Conservation (phyloP, 92 coral and sea anemone genomes). For the Paragorgia papillata region DNA sequence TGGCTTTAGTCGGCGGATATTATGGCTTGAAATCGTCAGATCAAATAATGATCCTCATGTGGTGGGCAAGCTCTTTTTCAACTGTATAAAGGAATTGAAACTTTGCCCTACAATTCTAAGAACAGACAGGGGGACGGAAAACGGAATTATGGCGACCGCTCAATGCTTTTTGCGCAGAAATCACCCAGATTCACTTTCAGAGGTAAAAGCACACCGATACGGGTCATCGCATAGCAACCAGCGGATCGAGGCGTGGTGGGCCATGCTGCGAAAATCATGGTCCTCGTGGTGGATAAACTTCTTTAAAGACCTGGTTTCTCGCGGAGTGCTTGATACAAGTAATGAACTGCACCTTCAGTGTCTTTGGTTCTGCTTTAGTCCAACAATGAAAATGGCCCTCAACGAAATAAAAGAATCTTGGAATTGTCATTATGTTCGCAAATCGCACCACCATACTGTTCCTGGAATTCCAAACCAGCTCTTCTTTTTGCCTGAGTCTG, state of each 20-base stretch:
- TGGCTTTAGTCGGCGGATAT: neutral
- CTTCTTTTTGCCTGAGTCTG: constrained; percentile 40
- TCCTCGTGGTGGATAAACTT: constrained; percentile 33
- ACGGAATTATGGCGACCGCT: neutral
- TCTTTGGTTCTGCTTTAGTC: constrained; percentile 39
- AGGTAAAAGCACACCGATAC: neutral
- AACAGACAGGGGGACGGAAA: constrained; percentile 29
- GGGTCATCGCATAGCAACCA: constrained; percentile 47
- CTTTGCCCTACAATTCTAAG: neutral
- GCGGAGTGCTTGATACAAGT: neutral
- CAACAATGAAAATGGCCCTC: constrained; percentile 30
- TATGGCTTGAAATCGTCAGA: neutral
- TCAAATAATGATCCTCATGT: neutral
- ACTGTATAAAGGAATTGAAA: neutral
- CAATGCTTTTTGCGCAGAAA: neutral
- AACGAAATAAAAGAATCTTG: constrained; percentile 32
- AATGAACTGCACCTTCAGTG: constrained; percentile 18
- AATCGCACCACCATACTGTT: constrained; percentile 28
- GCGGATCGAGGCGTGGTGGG: constrained; percentile 48
- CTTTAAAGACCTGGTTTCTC: constrained; percentile 22
- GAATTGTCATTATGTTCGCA: constrained; percentile 45
- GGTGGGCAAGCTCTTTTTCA: neutral
- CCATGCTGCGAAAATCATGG: neutral
- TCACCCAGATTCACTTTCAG: neutral
- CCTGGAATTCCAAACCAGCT: constrained; percentile 44